Evolutionary conservation across 2,888 invertebrate genomes (phyloP), one percentile per base, ranked within the genome.

Genomic region (Caenorhabditis virilis): DNA sequence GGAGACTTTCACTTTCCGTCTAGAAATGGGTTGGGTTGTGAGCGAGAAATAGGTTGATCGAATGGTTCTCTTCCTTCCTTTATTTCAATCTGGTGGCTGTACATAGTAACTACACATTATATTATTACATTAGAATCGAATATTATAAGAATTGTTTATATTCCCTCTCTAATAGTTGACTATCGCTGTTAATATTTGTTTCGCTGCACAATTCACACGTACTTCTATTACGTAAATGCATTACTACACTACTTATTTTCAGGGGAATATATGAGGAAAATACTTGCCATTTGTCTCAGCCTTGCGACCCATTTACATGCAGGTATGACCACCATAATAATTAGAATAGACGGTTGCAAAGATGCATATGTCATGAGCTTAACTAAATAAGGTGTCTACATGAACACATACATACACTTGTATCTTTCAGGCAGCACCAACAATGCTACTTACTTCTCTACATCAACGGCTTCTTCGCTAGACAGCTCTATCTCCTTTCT

Each of bases 21-120:
- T 59, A 54, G 22, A 59, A 64, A 23, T 59, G 58, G 54, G 54
- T 55, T 30, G 62, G 62, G 2, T 48, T 52, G 52, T 60, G 56
- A 60, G 60, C 27, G 54, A 60, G 56, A 56, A 61, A 61, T 66
- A 61, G 61, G 61, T 49, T 45, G 64, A 59, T 63, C 62, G 62
- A 58, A 58, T 67, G 62, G 54, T 25, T 47, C 22, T 61, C 53
- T 54, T 54, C 54, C 48, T 61, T 65, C 62, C 47, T 54, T 63
- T 67, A 62, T 57, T 66, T 61, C 56, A 33, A 56, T 62, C 57
- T 54, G 43, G 50, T 61, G 54, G 60, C 45, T 61, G n/a, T n/a
- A 53, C 53, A 43, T 22, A 48, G 25, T 48, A 55, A 30, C 41
- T 16, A 38, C 35, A 27, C n/a, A n/a, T n/a, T n/a, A n/a, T n/a